phyloP scores from a whole-genome alignment of 92 coral and sea anemone species.

The Meandrina meandrites region DNA sequence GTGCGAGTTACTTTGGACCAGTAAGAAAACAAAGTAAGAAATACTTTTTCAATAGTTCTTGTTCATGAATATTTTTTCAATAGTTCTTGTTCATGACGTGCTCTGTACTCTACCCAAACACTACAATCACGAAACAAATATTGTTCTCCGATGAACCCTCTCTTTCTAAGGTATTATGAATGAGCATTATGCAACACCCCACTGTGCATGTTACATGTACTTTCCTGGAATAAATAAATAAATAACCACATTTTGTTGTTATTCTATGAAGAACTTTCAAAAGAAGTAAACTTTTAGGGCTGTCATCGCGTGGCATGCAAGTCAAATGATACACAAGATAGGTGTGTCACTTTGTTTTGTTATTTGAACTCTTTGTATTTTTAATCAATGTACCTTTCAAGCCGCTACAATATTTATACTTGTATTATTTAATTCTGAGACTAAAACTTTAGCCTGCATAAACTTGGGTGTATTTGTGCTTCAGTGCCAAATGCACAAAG shows the following conservation, averaged over 20 bases:
- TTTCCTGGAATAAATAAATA: too few species aligned
- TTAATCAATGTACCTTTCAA: background rate
- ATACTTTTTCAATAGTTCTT: too few species aligned
- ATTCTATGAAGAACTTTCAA: background rate
- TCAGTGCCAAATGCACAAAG: background rate
- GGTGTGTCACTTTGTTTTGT: conserved; percentile 1
- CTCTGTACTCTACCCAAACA: too few species aligned
- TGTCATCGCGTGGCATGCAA: background rate
- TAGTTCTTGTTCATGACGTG: too few species aligned
- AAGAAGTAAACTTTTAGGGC: background rate
- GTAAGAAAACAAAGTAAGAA: too few species aligned
- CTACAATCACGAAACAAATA: background rate
- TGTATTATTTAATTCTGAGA: background rate
- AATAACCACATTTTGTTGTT: background rate
- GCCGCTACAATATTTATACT: background rate
- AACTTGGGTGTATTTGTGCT: background rate
- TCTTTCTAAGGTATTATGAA: too few species aligned
- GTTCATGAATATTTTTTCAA: too few species aligned
- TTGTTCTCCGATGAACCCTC: too few species aligned
- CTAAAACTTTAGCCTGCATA: background rate
- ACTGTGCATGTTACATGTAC: background rate
- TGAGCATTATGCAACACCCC: too few species aligned
- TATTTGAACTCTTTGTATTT: background rate
- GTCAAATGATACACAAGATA: background rate
- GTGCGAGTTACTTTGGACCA: too few species aligned